Conservation (phyloP, 2,888 invertebrate species). For the Agriopis marginaria region DNA sequence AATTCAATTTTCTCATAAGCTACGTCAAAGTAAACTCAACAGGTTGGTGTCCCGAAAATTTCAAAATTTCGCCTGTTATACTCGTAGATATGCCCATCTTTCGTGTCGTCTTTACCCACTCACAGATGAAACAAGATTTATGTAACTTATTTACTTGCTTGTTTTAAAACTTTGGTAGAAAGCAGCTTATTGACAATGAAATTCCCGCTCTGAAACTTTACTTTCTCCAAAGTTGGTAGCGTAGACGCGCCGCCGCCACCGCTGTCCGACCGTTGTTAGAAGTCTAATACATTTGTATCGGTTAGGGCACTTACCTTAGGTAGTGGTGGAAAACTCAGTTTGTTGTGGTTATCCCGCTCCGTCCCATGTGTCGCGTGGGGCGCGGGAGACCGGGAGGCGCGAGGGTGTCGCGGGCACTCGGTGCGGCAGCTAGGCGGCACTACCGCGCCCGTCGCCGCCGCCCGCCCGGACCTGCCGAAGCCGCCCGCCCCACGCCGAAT, state of each 20-base stretch:
- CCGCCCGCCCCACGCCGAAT: conserved; percentile 62
- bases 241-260: conserved; percentile 18
- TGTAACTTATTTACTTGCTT: conserved; percentile 16
- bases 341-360: conserved; percentile 46
- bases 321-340: conserved; percentile 36
- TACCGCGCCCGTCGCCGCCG: conserved; percentile 71
- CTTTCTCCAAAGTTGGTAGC: conserved; percentile 33
- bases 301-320: conserved; percentile 42
- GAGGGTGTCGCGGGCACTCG: conserved; percentile 72
- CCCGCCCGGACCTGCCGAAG: conserved; percentile 57
- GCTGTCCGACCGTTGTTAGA: conserved; percentile 6
- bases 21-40: conserved; percentile 52
- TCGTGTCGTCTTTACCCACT: neutral
- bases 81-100: neutral
- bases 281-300: conserved; percentile 26
- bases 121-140: neutral
- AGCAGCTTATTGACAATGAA: conserved; percentile 26
- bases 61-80: conserved; percentile 48
- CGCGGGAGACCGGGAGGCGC: conserved; percentile 48
- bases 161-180: conserved; percentile 26
- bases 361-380: conserved; percentile 47
- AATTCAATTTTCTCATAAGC: conserved; percentile 45
- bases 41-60: conserved; percentile 62
- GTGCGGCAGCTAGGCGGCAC: conserved; percentile 74
- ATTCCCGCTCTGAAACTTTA: conserved; percentile 39